These are phyloP conservation scores for Ammodramus savannarum DNA, from an alignment of 2,113 vertebrate genomes.

Conservation along the genomic window DNA sequence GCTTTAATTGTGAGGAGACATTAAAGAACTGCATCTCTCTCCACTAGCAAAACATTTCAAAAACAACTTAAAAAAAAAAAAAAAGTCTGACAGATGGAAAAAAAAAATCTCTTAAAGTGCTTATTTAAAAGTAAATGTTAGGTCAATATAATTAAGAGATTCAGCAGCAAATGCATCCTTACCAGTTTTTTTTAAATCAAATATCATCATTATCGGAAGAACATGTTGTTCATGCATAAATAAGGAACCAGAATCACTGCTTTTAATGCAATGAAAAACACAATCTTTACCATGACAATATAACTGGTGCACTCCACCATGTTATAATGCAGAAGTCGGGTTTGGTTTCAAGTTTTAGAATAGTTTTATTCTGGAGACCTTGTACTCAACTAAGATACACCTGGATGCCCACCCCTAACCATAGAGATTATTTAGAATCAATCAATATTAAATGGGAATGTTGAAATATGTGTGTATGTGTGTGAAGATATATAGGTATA, in stretches of 20 bases:
- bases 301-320: neutral
- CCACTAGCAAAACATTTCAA: neutral
- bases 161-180: neutral
- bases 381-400: neutral
- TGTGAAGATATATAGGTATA: fast-evolving
- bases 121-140: conserved; percentile 47
- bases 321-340: neutral
- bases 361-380: neutral
- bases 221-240: neutral
- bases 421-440: neutral
- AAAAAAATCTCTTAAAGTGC: neutral
- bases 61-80: neutral
- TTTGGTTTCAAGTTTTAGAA: neutral
- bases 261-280: neutral
- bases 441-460: neutral
- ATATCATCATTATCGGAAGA: neutral
- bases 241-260: neutral
- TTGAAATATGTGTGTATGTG: neutral
- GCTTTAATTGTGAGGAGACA: neutral
- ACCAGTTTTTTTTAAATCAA: neutral
- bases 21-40: neutral
- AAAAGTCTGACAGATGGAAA: conserved; percentile 33
- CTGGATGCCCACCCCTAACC: neutral
- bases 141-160: conserved; percentile 49
- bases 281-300: neutral